These are phyloP conservation scores for Dione juno DNA, from an alignment of 2,888 invertebrate genomes.

Conservation along the genomic window DNA sequence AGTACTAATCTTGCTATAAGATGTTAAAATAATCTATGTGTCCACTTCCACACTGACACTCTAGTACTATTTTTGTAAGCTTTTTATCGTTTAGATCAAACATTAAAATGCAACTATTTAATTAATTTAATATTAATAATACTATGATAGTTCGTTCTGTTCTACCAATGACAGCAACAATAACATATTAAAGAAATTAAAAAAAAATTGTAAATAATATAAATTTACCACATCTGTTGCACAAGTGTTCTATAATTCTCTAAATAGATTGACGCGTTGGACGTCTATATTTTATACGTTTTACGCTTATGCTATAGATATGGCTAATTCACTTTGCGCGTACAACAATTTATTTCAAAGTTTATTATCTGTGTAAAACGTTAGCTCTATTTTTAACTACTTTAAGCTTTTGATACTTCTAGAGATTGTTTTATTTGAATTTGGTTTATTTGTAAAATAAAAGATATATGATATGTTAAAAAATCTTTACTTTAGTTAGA, in stretches of 20 bases:
- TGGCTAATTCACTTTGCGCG: conserved; percentile 37
- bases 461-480: neutral
- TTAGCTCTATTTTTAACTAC: conserved; percentile 25
- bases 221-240: conserved; percentile 38
- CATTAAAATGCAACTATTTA: too few relatives aligned
- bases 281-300: conserved; percentile 71
- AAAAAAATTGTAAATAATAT: neutral
- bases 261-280: conserved; percentile 61
- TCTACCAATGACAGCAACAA: too few relatives aligned
- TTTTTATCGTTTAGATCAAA: too few relatives aligned
- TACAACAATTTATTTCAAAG: conserved; percentile 36
- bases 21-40: too few relatives aligned
- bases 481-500: too few relatives aligned
- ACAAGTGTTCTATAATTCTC: conserved; percentile 52
- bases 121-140: neutral
- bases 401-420: neutral
- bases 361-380: conserved; percentile 38
- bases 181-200: neutral
- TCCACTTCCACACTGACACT: too few relatives aligned
- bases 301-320: conserved; percentile 58
- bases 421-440: neutral
- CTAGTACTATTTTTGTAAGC: too few relatives aligned
- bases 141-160: too few relatives aligned
- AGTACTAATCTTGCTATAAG: too few relatives aligned
- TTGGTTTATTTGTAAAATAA: neutral